Evolutionary conservation across 37 sponge, comb jelly and placozoan species (phyloP).

Genomic region (Axinella damicornis): DNA sequence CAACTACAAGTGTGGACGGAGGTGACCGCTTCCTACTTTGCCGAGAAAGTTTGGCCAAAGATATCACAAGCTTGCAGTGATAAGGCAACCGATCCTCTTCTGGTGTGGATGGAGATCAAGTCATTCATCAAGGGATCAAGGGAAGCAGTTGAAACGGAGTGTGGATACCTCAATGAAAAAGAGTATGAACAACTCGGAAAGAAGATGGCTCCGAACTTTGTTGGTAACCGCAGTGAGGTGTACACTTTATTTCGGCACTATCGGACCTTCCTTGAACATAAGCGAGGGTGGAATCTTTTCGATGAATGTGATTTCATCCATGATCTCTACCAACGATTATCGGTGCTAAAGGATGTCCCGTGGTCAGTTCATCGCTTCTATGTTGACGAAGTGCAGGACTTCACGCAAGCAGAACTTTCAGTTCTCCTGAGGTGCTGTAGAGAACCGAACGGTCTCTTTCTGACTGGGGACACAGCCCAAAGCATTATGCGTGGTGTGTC

Average conservation of each 20-base stretch:
- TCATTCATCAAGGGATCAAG: constrained; percentile 86
- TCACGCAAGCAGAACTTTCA: constrained; percentile 83
- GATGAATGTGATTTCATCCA: constrained; percentile 81
- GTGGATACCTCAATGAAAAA: constrained; percentile 51
- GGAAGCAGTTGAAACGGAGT: constrained; percentile 58
- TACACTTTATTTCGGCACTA: constrained; percentile 66
- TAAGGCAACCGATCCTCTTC: constrained; percentile 31
- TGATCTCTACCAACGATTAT: constrained; percentile 38
- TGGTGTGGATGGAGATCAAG: constrained; percentile 88
- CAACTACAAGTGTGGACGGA: too few relatives aligned
- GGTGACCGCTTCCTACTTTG: too few relatives aligned
- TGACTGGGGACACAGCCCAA: constrained; percentile 88
- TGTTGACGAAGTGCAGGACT: constrained; percentile 89
- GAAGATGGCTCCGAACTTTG: constrained; percentile 72
- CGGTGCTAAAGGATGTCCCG: not conserved
- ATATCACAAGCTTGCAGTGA: too few relatives aligned
- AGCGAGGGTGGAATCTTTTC: not conserved
- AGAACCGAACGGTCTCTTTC: constrained; percentile 74
- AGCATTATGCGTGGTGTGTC: constrained; percentile 87
- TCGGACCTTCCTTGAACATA: not conserved
- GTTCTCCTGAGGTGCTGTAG: constrained; percentile 64
- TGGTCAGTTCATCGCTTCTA: constrained; percentile 72
- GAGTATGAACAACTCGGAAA: constrained; percentile 69
- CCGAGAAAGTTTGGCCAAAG: too few relatives aligned
- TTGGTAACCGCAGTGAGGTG: constrained; percentile 34